phyloP scores from a whole-genome alignment of 2,888 invertebrate species.

The Chrysina gloriosa region DNA sequence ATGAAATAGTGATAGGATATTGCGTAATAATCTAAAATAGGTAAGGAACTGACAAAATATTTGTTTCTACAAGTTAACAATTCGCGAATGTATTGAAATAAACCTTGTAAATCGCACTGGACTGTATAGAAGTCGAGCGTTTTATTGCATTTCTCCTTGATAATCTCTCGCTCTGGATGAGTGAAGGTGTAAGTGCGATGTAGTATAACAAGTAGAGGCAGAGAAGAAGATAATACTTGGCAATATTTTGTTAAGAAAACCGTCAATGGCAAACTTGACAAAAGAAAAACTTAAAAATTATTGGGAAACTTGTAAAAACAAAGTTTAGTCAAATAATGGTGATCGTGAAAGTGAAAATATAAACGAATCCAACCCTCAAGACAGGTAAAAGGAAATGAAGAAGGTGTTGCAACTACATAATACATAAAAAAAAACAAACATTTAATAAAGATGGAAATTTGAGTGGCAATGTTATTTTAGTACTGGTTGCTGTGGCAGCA shows the following conservation, averaged over 20 bases:
- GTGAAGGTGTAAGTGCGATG: not conserved
- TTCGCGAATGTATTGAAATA: no score
- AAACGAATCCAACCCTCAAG: not conserved
- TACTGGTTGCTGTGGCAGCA: not conserved
- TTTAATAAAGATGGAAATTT: not conserved
- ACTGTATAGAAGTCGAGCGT: no score
- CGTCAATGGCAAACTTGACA: not conserved
- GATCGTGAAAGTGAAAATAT: slow-evolving; percentile 6
- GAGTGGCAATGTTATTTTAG: not conserved
- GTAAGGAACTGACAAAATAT: no score
- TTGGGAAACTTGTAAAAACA: slow-evolving; percentile 2
- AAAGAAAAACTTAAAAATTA: not conserved
- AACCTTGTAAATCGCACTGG: no score
- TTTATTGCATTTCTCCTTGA: no score
- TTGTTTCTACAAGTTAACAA: no score
- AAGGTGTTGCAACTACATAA: not conserved
- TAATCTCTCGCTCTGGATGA: not conserved
- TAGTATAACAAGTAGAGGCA: not conserved
- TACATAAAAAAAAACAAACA: not conserved
- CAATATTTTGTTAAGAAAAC: no score
- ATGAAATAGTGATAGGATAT: no score
- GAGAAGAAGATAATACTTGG: not conserved
- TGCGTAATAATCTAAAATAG: no score
- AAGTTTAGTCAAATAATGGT: not conserved
- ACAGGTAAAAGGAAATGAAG: no score